These are phyloP conservation scores for Puffinus mauretanicus DNA, from an alignment of 2,113 vertebrate genomes.

Conservation along the genomic window DNA sequence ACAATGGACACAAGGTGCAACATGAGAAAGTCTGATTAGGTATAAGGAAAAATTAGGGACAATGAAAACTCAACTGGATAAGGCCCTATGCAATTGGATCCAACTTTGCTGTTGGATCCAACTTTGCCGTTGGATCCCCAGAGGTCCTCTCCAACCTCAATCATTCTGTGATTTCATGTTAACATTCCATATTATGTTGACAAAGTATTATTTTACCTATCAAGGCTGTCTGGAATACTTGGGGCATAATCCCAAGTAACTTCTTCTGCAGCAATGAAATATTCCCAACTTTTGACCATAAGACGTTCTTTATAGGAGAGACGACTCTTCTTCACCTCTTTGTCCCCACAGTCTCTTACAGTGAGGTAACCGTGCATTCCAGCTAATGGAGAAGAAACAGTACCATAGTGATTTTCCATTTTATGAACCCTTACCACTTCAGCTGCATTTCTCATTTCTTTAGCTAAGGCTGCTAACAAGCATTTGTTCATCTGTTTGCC, in stretches of 20 bases:
- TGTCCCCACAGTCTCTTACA: constrained; percentile 75
- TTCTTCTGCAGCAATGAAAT: constrained; percentile 95
- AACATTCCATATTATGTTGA: background rate
- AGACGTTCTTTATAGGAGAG: constrained; percentile 72
- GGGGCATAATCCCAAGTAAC: constrained; percentile 90
- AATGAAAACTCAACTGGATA: background rate
- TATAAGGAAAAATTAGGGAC: background rate
- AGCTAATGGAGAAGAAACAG: constrained; percentile 68
- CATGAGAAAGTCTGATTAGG: background rate
- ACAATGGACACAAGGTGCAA: background rate
- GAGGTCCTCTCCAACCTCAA: background rate
- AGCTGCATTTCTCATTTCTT: background rate
- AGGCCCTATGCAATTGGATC: background rate
- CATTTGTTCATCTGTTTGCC: background rate
- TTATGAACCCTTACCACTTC: background rate
- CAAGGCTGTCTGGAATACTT: constrained; percentile 71
- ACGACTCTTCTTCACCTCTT: constrained; percentile 54
- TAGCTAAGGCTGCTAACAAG: background rate
- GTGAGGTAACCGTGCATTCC: constrained; percentile 84
- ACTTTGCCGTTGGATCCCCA: background rate
- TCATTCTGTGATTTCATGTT: background rate
- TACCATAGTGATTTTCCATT: background rate
- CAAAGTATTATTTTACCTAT: constrained; percentile 74
- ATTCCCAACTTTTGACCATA: constrained; percentile 82
- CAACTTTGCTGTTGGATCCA: background rate